phyloP scores from a whole-genome alignment of 2,888 invertebrate genomes.

The Lycia hirtaria region DNA sequence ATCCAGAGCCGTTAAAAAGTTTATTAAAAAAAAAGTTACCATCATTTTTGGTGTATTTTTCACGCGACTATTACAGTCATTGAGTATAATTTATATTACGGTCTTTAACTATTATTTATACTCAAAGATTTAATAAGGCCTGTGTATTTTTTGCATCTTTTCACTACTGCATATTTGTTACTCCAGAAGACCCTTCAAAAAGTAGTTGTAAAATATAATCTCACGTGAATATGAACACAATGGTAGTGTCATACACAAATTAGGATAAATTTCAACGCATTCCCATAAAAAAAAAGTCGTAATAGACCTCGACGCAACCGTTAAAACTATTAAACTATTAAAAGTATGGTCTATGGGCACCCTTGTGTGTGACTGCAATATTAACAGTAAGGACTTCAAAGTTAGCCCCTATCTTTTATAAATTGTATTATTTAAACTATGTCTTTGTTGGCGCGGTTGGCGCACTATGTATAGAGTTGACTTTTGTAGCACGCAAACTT shows the following conservation, averaged over 20 bases:
- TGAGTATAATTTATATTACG: too few species aligned
- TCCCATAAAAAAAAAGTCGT: constrained; percentile 35
- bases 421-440: neutral
- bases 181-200: constrained; percentile 7
- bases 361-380: constrained; percentile 42
- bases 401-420: neutral
- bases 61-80: neutral
- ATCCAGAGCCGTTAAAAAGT: too few species aligned
- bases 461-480: neutral
- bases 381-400: constrained; percentile 23
- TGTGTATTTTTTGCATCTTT: neutral
- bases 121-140: too few species aligned
- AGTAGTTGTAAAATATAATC: constrained; percentile 42
- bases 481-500: neutral
- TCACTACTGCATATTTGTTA: neutral
- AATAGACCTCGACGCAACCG: constrained; percentile 45
- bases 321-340: constrained; percentile 65
- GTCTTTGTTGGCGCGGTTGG: neutral
- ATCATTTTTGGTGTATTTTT: neutral
- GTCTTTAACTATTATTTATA: too few species aligned
- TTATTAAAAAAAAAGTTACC: too few species aligned
- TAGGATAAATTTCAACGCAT: constrained; percentile 45
- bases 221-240: constrained; percentile 48
- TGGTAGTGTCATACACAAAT: constrained; percentile 49
- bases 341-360: constrained; percentile 51